Conservation (phyloP, 2,888 invertebrate genomes). For the Sphecodes monilicornis region DNA sequence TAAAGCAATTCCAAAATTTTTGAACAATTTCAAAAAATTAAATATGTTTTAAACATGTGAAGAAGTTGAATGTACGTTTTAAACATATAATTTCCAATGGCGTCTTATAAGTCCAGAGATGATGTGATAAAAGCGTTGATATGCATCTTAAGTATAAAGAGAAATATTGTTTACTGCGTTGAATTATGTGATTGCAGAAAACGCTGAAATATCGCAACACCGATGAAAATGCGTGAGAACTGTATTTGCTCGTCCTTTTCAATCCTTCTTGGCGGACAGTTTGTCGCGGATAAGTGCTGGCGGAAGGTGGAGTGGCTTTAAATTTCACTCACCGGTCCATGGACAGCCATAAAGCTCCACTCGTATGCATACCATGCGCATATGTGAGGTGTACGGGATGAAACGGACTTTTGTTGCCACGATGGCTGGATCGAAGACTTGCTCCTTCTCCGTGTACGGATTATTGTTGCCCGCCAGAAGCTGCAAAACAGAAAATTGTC, state of each 20-base stretch:
- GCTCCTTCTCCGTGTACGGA: constrained; percentile 91
- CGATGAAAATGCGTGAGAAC: constrained; percentile 32
- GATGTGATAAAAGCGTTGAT: neutral
- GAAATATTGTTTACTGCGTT: neutral
- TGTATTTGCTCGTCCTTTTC: constrained; percentile 38
- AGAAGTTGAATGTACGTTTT: neutral
- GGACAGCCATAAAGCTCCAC: constrained; percentile 93
- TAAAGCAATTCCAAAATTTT: neutral
- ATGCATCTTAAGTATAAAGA: neutral
- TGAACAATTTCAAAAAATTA: neutral
- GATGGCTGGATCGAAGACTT: constrained; percentile 90
- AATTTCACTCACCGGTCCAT: constrained; percentile 89
- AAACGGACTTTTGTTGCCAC: constrained; percentile 91
- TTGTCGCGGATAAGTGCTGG: constrained; percentile 43
- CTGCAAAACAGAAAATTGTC: constrained; percentile 85
- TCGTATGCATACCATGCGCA: constrained; percentile 92
- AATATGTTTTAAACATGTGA: neutral
- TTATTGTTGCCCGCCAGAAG: constrained; percentile 92
- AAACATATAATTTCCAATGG: neutral
- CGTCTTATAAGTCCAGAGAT: neutral
- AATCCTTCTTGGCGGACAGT: constrained; percentile 33
- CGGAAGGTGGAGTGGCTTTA: constrained; percentile 50
- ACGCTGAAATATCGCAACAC: constrained; percentile 9
- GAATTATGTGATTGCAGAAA: constrained; percentile 33
- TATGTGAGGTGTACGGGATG: constrained; percentile 91